Base-by-base conservation (phyloP, 1,140 invertebrate species). In the Ruditapes philippinarum region DNA sequence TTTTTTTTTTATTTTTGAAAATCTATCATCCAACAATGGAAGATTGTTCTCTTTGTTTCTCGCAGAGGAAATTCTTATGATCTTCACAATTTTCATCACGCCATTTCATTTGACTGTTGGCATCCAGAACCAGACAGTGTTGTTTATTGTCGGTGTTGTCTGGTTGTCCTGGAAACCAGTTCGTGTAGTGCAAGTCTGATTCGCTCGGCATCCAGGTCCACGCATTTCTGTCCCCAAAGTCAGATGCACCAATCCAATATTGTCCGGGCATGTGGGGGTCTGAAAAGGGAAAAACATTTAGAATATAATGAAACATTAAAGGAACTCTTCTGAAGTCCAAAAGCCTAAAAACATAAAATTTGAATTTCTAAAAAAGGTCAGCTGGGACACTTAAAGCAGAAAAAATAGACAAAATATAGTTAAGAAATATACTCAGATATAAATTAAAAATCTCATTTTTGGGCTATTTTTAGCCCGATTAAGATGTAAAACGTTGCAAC, bases 71-170 rank as follows among this genome's bases (percentile, higher is more conserved):
- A 28, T 89, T 89, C 36, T 80, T 62, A 17, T 82, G 31, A n/a
- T 83, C 65, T n/a, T 89, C 88, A 51, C 88, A 89, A 17, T 89
- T 76, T 5, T 76, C 88, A 51, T 89, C 88, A 25, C 68, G 36
- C 88, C 88, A 89, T n/a, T 38, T 42, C 88, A 89, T 76, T 1
- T 33, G 49, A 9, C 65, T 42, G 7, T 57, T 36, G 0, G 49
- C 31, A 45, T 89, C 88, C n/a, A 89, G 25, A 7, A 82, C 70
- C 42, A 60, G n/a, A 42, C 88, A 89, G 73, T 89, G 88, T 22
- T 82, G 68, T 22, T 73, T 31, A 36, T 70, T 51, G 0, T 40
- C 11, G 7, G 38, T 40, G 22, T 82, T 82, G 70, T 81, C 70
- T 0, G 88, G 88, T 36, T 89, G 49, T 1, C 70, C 70, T 31